A percentile compares a stretch with the other conserved stretches of the same genome.
phyloP scores from a whole-genome alignment of 2,797 vertebrate species.

The Calcarius lapponicus region DNA sequence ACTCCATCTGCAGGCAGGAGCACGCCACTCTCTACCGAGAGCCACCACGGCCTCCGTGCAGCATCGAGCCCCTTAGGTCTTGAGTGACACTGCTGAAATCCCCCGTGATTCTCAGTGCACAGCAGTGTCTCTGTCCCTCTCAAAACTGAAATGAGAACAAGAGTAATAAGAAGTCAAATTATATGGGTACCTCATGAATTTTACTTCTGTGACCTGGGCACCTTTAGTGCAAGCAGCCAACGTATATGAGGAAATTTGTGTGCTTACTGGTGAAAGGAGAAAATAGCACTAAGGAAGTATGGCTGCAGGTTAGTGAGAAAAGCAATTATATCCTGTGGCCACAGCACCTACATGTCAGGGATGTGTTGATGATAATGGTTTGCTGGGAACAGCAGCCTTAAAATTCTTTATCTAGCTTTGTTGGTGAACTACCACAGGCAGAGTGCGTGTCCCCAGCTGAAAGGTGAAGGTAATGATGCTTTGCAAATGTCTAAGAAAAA shows the following conservation, averaged over 20 bases:
- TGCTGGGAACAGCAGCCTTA: neutral
- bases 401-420: neutral
- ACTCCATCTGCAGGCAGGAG: conserved; percentile 49
- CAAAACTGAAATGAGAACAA: neutral
- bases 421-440: neutral
- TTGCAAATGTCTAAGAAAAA: neutral
- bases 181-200: neutral
- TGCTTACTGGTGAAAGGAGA: neutral
- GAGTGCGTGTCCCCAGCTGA: neutral
- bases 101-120: neutral
- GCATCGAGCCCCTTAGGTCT: neutral
- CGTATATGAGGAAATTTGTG: neutral
- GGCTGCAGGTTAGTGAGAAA: neutral
- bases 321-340: neutral
- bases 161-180: neutral
- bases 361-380: neutral
- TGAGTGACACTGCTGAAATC: neutral
- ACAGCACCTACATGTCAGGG: neutral
- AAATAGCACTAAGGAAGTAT: neutral
- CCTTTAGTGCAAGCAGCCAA: neutral
- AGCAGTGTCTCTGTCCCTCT: neutral
- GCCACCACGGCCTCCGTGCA: neutral
- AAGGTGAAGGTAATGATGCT: neutral
- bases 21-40: neutral
- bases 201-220: neutral